phyloP scores from a whole-genome alignment of 23 tunicate genomes.

The Trididemnum miniatum region DNA sequence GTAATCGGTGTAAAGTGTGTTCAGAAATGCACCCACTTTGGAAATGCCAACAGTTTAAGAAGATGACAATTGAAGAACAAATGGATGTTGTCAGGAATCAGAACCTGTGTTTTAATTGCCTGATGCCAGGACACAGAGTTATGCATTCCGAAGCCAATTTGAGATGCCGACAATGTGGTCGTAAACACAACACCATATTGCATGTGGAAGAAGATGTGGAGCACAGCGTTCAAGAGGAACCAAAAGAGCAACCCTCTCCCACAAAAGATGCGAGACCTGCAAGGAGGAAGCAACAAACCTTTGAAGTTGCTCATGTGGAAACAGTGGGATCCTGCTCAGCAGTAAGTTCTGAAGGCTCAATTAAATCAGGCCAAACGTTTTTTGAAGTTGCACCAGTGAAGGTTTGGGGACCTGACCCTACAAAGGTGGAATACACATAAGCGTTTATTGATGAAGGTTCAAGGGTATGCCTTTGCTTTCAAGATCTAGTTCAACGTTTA shows the following conservation, averaged over 20 bases:
- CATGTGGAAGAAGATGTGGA: no score
- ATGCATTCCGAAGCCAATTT: background rate
- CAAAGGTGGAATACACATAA: background rate
- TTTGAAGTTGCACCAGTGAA: background rate
- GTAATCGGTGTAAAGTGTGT: no score
- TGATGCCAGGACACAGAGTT: background rate
- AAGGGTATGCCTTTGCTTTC: background rate
- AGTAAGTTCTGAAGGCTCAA: background rate
- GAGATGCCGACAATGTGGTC: background rate
- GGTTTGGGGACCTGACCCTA: background rate
- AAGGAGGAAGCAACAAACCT: no score
- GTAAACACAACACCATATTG: background rate
- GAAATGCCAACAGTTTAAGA: background rate
- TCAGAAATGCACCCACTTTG: no score
- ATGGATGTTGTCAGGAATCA: background rate
- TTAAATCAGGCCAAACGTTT: background rate
- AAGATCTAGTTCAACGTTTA: no score
- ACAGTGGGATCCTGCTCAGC: background rate
- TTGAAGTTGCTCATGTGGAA: no score
- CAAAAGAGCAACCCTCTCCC: no score
- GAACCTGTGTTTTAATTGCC: background rate
- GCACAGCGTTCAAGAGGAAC: no score
- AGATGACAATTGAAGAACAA: background rate
- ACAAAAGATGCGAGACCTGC: no score
- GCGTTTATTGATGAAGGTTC: background rate